These are phyloP conservation scores for Sclerodermus sp. DNA, from an alignment of 2,888 invertebrate species.

Conservation along the genomic window DNA sequence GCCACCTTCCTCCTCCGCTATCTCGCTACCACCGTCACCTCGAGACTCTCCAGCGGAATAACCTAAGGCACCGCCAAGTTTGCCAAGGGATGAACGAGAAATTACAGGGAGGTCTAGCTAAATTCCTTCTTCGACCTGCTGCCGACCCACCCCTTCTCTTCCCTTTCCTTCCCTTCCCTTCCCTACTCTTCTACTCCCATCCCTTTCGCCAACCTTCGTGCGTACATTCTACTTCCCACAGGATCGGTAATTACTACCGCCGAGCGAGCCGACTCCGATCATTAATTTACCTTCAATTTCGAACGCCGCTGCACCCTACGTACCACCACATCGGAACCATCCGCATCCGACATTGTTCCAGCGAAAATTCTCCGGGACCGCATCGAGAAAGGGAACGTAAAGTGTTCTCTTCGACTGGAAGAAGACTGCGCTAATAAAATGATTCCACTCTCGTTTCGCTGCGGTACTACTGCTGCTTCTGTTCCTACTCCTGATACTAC, in stretches of 20 bases:
- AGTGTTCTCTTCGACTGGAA: no score
- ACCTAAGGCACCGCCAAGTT: conserved; percentile 38
- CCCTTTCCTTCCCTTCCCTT: conserved; percentile 1
- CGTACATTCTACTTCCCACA: conserved; percentile 18
- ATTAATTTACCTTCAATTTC: conserved; percentile 39
- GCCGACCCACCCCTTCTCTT: conserved; percentile 10
- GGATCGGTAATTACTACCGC: conserved; percentile 44
- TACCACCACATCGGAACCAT: no score
- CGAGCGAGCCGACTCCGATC: conserved; percentile 32
- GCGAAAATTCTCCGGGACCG: neutral
- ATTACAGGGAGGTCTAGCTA: conserved; percentile 42
- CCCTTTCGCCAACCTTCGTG: conserved; percentile 9
- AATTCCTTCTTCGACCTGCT: conserved; percentile 34
- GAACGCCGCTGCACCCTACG: conserved; percentile 1
- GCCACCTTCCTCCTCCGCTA: neutral
- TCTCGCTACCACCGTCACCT: conserved; percentile 16
- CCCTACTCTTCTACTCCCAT: neutral
- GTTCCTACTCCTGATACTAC: no score
- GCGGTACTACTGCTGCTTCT: no score
- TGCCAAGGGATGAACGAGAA: conserved; percentile 43
- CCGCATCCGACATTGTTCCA: conserved; percentile 1
- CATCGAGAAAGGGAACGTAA: no score
- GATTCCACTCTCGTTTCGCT: no score
- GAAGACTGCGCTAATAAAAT: no score
- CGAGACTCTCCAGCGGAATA: conserved; percentile 30